These are phyloP conservation scores for Temnothorax unifasciatus DNA, from an alignment of 2,888 invertebrate genomes.

Conservation along the genomic window DNA sequence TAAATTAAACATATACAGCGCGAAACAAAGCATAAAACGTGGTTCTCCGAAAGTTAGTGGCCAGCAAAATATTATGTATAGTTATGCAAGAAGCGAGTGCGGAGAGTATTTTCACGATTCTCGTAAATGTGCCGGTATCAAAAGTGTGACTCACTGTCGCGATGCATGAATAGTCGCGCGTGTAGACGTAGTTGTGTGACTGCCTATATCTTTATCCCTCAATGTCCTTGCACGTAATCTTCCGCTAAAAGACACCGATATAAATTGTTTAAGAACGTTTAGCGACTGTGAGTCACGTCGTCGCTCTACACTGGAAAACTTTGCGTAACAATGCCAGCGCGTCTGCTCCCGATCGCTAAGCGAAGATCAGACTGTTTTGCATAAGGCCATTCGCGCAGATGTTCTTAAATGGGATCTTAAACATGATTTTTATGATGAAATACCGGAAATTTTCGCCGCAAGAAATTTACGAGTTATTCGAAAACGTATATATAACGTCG, in stretches of 20 bases:
- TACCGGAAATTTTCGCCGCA: neutral
- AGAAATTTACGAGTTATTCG: neutral
- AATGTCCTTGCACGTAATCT: conserved; percentile 52
- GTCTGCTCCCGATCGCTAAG: conserved; percentile 48
- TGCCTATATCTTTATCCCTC: conserved; percentile 30
- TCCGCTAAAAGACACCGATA: conserved; percentile 45
- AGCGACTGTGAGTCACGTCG: conserved; percentile 63
- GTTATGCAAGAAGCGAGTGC: conserved; percentile 29
- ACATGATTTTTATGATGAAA: conserved; percentile 4
- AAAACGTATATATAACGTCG: too few relatives aligned
- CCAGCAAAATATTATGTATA: neutral
- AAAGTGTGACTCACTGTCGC: conserved; percentile 44
- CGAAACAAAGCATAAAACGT: neutral
- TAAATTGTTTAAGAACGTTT: conserved; percentile 57
- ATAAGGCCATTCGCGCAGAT: conserved; percentile 29
- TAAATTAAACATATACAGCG: neutral
- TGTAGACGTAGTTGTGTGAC: neutral
- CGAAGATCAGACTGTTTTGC: conserved; percentile 49
- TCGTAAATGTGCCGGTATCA: conserved; percentile 28
- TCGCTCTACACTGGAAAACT: neutral
- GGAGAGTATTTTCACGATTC: conserved; percentile 23
- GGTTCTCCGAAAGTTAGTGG: neutral
- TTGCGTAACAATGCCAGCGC: conserved; percentile 50
- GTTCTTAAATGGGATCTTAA: neutral
- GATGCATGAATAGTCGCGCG: neutral